Conservation (phyloP, 2,113 vertebrate genomes). For the Poeciliopsis retropinna region DNA sequence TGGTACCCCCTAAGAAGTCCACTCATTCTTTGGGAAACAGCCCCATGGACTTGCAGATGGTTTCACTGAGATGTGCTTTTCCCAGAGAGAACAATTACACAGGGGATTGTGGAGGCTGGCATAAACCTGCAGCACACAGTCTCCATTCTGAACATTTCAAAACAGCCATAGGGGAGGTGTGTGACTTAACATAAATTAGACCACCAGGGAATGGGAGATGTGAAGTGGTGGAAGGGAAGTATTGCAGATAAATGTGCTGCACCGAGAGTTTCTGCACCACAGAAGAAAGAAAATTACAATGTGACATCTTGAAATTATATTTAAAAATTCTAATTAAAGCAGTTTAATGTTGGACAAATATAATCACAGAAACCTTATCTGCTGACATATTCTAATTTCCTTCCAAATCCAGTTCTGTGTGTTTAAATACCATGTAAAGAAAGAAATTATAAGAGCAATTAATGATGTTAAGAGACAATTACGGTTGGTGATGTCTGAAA, state of each 20-base stretch:
- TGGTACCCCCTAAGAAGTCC: conserved; percentile 83
- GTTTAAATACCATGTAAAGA: conserved; percentile 32
- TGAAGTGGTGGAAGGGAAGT: conserved; percentile 79
- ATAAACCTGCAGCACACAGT: conserved; percentile 77
- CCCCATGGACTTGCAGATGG: conserved; percentile 86
- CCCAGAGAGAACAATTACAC: conserved; percentile 85
- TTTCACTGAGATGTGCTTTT: conserved; percentile 81
- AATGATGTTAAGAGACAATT: conserved; percentile 65
- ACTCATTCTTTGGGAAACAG: conserved; percentile 80
- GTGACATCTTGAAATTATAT: conserved; percentile 46
- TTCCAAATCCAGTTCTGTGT: conserved; percentile 25
- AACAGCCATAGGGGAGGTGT: conserved; percentile 85
- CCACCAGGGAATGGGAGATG: conserved; percentile 84
- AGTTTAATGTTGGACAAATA: conserved; percentile 38
- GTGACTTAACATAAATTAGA: conserved; percentile 89
- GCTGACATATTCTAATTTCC: conserved; percentile 5
- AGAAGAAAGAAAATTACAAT: conserved; percentile 39
- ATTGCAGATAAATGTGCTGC: conserved; percentile 71
- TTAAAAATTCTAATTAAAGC: conserved; percentile 37
- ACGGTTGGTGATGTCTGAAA: conserved; percentile 60
- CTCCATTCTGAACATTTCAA: conserved; percentile 81
- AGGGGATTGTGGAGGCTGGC: conserved; percentile 77
- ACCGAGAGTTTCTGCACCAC: conserved; percentile 53
- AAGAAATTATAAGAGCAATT: conserved; percentile 53
- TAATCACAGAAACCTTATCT: conserved; percentile 19